Evolutionary conservation across 2,113 vertebrate genomes (phyloP).

Genomic region (Sylvietta virens): DNA sequence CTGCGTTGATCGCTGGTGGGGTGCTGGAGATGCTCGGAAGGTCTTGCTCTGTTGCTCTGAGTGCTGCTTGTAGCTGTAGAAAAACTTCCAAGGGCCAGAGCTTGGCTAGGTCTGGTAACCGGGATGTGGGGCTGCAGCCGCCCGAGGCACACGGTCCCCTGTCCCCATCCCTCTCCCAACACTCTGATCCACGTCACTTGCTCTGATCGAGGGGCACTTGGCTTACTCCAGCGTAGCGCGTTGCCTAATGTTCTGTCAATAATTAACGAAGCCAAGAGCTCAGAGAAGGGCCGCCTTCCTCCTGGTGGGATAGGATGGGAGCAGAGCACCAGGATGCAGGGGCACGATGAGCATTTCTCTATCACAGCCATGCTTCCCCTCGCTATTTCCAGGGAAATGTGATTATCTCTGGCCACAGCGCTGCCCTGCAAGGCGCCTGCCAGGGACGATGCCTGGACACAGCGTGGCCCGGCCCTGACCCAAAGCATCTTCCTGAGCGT

Average conservation of each 20-base stretch:
- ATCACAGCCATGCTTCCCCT: rapidly evolving
- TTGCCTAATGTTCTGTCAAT: constrained; percentile 5
- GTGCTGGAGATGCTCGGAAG: not conserved
- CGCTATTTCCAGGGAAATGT: not conserved
- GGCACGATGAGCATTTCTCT: rapidly evolving
- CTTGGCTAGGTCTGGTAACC: rapidly evolving
- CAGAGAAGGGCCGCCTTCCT: not conserved
- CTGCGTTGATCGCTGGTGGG: rapidly evolving
- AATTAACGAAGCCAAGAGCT: not conserved
- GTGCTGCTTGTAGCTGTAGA: rapidly evolving
- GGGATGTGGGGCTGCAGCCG: not conserved
- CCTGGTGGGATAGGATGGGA: not conserved
- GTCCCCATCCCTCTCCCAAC: not conserved
- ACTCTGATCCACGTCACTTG: not conserved
- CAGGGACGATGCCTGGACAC: rapidly evolving
- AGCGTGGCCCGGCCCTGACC: not conserved
- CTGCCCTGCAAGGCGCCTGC: not conserved
- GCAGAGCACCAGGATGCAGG: rapidly evolving
- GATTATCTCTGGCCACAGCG: not conserved
- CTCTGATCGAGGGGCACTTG: not conserved
- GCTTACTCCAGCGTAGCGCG: not conserved
- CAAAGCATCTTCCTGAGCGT: rapidly evolving
- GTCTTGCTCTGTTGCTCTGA: not conserved
- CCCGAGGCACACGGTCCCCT: not conserved
- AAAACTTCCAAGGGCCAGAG: not conserved